Percentiles rank a stretch among this genome's conserved stretches.
phyloP scores from a whole-genome alignment of 2,113 vertebrate species.

The Lasiurus cinereus region DNA sequence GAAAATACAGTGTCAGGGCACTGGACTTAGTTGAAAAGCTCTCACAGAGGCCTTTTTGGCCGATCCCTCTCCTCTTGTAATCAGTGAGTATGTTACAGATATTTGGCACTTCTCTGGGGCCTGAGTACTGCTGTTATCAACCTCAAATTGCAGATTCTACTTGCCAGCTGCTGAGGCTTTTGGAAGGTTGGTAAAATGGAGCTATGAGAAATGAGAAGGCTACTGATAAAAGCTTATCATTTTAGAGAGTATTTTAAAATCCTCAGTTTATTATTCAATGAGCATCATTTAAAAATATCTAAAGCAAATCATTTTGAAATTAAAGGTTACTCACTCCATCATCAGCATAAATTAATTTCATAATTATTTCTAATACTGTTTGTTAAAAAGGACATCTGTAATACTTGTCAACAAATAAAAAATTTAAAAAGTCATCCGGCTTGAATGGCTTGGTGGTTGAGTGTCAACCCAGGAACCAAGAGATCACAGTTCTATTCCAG shows the following conservation, averaged over 20 bases:
- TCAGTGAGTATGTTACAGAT: background rate
- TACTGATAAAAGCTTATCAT: background rate
- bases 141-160: conserved; percentile 24
- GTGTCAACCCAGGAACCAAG: no score
- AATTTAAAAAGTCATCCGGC: background rate
- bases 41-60: background rate
- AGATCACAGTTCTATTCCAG: no score
- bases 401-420: background rate
- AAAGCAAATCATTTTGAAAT: conserved; percentile 50
- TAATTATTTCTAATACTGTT: background rate
- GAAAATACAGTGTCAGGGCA: conserved; percentile 39
- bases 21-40: background rate
- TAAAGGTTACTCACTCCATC: background rate
- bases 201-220: background rate
- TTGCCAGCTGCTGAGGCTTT: background rate
- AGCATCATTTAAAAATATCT: conserved; percentile 41
- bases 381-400: background rate
- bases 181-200: background rate
- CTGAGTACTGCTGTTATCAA: background rate
- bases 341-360: background rate
- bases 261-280: background rate
- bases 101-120: background rate
- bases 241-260: conserved; percentile 6
- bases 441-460: no score
- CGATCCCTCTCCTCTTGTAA: background rate